These are phyloP conservation scores for Trilocha varians DNA, from an alignment of 2,888 invertebrate species.

Conservation along the genomic window DNA sequence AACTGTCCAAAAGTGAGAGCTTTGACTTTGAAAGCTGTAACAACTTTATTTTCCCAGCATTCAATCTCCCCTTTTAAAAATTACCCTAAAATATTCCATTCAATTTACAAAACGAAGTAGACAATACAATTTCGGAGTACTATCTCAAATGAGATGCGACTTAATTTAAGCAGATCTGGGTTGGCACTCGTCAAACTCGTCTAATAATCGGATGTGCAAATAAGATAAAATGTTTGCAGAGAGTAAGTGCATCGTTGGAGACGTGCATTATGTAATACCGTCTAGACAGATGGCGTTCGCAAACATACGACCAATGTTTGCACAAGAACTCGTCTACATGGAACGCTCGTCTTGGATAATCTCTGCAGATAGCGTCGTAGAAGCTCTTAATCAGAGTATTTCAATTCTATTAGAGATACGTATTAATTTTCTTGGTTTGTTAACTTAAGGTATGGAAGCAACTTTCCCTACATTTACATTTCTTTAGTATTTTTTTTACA, in stretches of 20 bases:
- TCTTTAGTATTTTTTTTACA: too few species aligned
- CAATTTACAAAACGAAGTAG: not conserved
- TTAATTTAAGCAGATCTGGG: not conserved
- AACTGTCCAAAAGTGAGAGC: too few species aligned
- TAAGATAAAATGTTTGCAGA: conserved; percentile 11
- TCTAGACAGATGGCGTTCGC: conserved; percentile 28
- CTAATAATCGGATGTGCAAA: not conserved
- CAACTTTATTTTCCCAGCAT: too few species aligned
- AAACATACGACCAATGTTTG: conserved; percentile 25
- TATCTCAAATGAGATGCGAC: not conserved
- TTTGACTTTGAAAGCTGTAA: too few species aligned
- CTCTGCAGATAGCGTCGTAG: conserved; percentile 2
- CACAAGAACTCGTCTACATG: conserved; percentile 13
- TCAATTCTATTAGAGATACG: not conserved
- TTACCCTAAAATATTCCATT: too few species aligned
- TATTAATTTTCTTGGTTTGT: not conserved
- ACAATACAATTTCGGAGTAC: not conserved
- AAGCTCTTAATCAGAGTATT: too few species aligned
- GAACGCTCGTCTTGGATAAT: conserved; percentile 8
- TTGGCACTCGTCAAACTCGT: not conserved
- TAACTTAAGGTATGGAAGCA: too few species aligned
- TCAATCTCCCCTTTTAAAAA: too few species aligned
- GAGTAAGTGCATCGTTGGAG: conserved; percentile 12
- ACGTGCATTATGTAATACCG: conserved; percentile 41
- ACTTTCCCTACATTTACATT: too few species aligned